Conservation (phyloP, 2,888 invertebrate genomes). For the Pecten maximus region DNA sequence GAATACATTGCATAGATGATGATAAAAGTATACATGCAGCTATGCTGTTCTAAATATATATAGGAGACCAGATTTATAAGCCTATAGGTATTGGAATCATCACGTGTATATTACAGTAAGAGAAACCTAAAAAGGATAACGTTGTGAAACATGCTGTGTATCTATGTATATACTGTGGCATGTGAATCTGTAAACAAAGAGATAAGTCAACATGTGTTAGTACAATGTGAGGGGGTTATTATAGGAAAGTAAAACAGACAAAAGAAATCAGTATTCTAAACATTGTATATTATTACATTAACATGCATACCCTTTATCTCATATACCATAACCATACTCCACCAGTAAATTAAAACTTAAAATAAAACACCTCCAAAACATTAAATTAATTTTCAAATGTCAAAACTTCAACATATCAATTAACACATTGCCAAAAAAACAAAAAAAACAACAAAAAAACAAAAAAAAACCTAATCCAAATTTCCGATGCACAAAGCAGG, state of each 20-base stretch:
- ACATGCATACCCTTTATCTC: too few relatives aligned
- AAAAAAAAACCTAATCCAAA: background rate
- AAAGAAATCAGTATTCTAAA: background rate
- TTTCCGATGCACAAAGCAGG: background rate
- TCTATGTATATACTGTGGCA: background rate
- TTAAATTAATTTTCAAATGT: background rate
- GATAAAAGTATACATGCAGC: background rate
- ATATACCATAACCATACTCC: background rate
- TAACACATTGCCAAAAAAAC: background rate
- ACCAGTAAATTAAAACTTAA: background rate
- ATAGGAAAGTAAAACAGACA: background rate
- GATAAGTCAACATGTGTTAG: background rate
- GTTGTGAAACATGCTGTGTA: background rate
- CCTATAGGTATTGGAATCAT: background rate
- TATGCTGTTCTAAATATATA: background rate
- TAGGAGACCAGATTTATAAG: background rate
- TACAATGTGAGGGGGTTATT: background rate
- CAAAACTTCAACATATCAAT: background rate
- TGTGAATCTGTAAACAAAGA: constrained; percentile 1
- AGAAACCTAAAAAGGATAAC: background rate
- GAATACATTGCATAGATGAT: background rate
- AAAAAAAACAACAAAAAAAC: background rate
- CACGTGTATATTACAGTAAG: background rate
- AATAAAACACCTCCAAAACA: background rate
- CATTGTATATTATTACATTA: background rate